Base-by-base conservation (phyloP, 2,797 vertebrate species). In the Triplophysa bombifrons region DNA sequence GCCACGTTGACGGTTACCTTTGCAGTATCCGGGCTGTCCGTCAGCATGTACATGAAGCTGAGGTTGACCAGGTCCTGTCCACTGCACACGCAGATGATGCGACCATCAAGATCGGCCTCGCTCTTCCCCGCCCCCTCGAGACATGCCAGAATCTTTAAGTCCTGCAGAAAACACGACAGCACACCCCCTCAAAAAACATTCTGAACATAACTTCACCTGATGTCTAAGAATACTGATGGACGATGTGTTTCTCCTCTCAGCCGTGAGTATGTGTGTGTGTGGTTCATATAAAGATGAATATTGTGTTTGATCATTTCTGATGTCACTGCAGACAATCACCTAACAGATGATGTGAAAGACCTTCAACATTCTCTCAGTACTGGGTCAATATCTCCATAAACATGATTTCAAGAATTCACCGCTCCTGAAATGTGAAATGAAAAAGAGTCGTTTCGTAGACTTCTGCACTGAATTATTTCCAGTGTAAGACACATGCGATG, bases 1-100 rank as follows among this genome's bases (percentile, higher is more conserved):
- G 55, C 68, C 30, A 55, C 53, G 55, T 58, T 60, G 69, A 74
- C 17, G 8, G 55, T 89, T 95, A 99, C 98, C 96, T 98, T 94
- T 80, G 97, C 96, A 51, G 93, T 87, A 86, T 99, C 98, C 1
- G 94, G 88, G 81, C 81, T 97, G 91, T 99, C 98, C 0, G 97
- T 95, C 85, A 99, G 96, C 95, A 99, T 93, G 92, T 95, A 98
- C 80, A 96, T 97, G 89, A 97, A 99, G 91, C 93, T 97, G 90
- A 99, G 96, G 94, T 99, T 99, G 89, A 99, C 97, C 88, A 99
- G 93, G 88, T 99, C 98, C 0, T 94, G 95, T 30, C 96, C 97
- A 19, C 96, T 98, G 93, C 98, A 99, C 86, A 99, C 94, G 78
- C 96, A 98, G 80, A 99, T 95, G 86, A 97, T 94, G 77, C 95